A percentile compares a stretch with the other conserved stretches of the same genome.
These are phyloP conservation scores for Spizaetus ornatus DNA, from an alignment of 2,113 vertebrate genomes.

Conservation along the genomic window DNA sequence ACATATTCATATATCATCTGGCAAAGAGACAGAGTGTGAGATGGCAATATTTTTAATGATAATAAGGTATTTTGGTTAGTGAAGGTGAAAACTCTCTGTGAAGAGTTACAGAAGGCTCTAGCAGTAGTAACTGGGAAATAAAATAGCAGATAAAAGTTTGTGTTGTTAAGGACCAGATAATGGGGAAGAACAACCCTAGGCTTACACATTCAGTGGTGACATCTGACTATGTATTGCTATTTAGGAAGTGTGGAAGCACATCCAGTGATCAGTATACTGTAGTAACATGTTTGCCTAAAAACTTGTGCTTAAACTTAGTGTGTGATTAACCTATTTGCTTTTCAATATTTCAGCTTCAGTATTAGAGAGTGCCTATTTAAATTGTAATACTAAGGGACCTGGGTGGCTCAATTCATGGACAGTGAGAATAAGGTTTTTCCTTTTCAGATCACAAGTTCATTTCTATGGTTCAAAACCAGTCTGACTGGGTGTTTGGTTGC, in stretches of 20 bases:
- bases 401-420: background rate
- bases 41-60: background rate
- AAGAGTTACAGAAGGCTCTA: background rate
- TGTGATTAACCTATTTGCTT: background rate
- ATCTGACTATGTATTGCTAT: background rate
- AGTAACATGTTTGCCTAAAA: background rate
- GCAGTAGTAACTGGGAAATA: background rate
- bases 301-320: background rate
- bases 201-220: background rate
- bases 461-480: background rate
- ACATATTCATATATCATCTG: background rate
- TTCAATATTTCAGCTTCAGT: background rate
- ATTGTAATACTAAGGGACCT: background rate
- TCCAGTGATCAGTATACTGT: background rate
- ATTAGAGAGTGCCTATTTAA: background rate
- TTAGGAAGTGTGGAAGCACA: background rate
- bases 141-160: background rate
- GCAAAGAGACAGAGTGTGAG: background rate
- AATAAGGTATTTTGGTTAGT: background rate
- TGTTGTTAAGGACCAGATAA: background rate
- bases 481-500: background rate
- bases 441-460: background rate
- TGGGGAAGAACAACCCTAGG: background rate
- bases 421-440: background rate
- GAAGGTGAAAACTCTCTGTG: background rate